A percentile compares a stretch with the other conserved stretches of the same genome.
Conservation (phyloP, 2,888 invertebrate species). For the Ectobius pallidus region DNA sequence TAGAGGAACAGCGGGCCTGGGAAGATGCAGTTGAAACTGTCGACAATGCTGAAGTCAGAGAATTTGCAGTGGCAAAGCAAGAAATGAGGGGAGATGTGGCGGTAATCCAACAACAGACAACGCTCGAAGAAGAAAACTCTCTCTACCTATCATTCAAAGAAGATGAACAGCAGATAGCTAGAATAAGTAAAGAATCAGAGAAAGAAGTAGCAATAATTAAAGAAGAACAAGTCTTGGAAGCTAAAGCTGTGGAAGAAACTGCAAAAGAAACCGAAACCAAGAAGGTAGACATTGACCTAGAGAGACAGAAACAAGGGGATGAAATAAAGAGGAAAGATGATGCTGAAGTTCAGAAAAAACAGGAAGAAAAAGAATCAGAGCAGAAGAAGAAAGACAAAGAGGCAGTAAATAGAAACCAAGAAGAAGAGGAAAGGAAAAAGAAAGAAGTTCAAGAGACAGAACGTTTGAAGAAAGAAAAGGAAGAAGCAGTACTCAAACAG, state of each 20-base stretch:
- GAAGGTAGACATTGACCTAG: neutral
- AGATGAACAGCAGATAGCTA: neutral
- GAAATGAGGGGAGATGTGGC: conserved; percentile 53
- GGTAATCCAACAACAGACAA: conserved; percentile 54
- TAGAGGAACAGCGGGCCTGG: conserved; percentile 39
- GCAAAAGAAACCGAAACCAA: neutral
- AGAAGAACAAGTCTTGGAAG: conserved; percentile 9
- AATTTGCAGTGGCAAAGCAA: conserved; percentile 41
- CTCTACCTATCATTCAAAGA: neutral
- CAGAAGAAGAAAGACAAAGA: neutral
- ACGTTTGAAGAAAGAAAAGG: conserved; percentile 25
- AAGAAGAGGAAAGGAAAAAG: conserved; percentile 39
- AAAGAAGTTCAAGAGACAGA: conserved; percentile 10
- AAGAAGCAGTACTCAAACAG: conserved; percentile 22
- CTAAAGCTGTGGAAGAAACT: neutral
- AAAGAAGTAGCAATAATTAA: conserved; percentile 8
- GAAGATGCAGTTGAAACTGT: conserved; percentile 40
- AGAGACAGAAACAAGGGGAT: neutral
- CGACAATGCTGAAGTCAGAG: conserved; percentile 40
- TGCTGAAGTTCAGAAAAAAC: neutral
- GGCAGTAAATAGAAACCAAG: conserved; percentile 20
- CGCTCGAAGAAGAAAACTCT: neutral
- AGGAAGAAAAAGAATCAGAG: neutral
- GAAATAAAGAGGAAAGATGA: neutral
- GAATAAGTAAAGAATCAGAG: neutral